Conservation (phyloP, 2,888 invertebrate genomes). For the Philaethria dido region DNA sequence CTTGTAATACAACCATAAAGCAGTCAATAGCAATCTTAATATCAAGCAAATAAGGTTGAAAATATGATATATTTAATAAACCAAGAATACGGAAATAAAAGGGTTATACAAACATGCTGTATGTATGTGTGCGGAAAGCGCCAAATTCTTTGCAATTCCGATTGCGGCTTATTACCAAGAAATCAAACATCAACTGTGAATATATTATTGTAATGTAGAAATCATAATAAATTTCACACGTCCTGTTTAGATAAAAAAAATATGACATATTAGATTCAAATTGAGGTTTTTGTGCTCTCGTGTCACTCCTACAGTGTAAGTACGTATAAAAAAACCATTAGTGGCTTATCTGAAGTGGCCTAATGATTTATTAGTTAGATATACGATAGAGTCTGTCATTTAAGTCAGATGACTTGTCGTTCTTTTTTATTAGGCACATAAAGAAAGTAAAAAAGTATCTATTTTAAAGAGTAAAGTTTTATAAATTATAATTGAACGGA, state of each 20-base stretch:
- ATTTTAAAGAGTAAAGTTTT: no score
- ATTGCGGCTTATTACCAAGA: constrained; percentile 1
- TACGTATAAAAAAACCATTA: constrained; percentile 32
- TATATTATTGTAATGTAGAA: neutral
- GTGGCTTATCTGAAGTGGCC: constrained; percentile 33
- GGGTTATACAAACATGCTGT: constrained; percentile 6
- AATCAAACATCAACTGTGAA: neutral
- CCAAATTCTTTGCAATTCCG: constrained; percentile 22
- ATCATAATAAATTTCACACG: neutral
- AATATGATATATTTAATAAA: neutral
- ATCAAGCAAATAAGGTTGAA: neutral
- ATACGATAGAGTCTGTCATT: constrained; percentile 36
- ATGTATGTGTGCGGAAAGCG: constrained; percentile 19
- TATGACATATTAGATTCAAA: constrained; percentile 19
- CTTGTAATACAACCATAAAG: neutral
- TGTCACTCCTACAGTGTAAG: constrained; percentile 10
- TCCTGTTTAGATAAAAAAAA: constrained; percentile 22
- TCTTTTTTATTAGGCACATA: constrained; percentile 10
- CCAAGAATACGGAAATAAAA: constrained; percentile 28
- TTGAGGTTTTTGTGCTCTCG: constrained; percentile 24
- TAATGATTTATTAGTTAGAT: constrained; percentile 36
- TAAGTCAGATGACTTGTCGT: constrained; percentile 3
- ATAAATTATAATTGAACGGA: no score
- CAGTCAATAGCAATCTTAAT: neutral
- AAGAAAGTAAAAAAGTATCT: no score